These are phyloP conservation scores for Ascaphus truei DNA, from an alignment of 2,113 vertebrate genomes.

Conservation along the genomic window DNA sequence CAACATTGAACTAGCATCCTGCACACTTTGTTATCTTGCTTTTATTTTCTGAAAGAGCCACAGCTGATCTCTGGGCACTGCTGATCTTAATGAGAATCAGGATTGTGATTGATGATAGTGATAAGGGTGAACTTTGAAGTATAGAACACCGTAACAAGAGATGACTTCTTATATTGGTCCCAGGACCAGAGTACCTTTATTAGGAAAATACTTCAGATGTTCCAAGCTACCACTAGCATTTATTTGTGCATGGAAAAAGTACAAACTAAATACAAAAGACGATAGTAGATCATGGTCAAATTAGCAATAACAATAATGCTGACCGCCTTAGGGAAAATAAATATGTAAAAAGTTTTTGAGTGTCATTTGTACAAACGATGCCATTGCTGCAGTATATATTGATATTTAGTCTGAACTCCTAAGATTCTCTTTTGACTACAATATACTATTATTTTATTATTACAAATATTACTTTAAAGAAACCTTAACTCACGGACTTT, in stretches of 20 bases:
- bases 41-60: conserved; percentile 25
- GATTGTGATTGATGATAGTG: conserved; percentile 25
- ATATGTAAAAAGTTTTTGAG: too few species aligned
- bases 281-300: background rate
- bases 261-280: background rate
- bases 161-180: conserved; percentile 28
- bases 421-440: too few species aligned
- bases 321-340: too few species aligned
- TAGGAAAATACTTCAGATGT: background rate
- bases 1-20: background rate
- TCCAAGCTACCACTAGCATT: conserved; percentile 6
- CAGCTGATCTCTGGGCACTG: conserved; percentile 20
- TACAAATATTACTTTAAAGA: too few species aligned
- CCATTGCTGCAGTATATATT: too few species aligned
- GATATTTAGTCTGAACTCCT: too few species aligned
- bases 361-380: too few species aligned
- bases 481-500: too few species aligned
- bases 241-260: background rate
- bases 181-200: background rate
- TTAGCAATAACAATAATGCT: background rate
- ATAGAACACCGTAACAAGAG: conserved; percentile 29
- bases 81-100: conserved; percentile 35
- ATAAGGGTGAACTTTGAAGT: conserved; percentile 29
- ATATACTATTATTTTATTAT: too few species aligned
- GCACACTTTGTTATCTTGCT: conserved; percentile 26